phyloP scores from a whole-genome alignment of 23 tunicate species.

The Trididemnum miniatum region DNA sequence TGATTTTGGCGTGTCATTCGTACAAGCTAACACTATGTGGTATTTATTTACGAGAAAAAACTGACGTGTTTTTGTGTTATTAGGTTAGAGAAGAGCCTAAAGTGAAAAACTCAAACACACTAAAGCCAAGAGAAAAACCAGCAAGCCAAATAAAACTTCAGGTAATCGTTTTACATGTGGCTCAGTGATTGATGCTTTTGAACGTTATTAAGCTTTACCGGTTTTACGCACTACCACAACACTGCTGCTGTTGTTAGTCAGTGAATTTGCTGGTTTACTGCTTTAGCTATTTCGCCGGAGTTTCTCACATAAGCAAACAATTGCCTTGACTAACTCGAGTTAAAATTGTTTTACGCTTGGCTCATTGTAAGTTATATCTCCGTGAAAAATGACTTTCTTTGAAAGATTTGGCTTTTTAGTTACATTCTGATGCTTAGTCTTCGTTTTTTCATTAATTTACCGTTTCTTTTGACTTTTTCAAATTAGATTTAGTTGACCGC shows the following conservation, averaged over 20 bases:
- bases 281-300: no score
- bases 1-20: not conserved
- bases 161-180: not conserved
- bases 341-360: not conserved
- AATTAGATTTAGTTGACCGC: no score
- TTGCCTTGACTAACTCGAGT: not conserved
- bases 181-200: no score
- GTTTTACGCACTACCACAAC: no score
- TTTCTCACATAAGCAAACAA: not conserved
- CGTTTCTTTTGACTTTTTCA: no score
- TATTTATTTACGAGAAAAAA: not conserved
- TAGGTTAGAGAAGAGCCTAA: constrained; percentile 24
- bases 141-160: constrained; percentile 10
- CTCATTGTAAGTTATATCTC: not conserved
- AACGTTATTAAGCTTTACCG: no score
- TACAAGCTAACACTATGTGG: not conserved
- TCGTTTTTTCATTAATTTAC: no score
- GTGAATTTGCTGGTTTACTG: no score
- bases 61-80: not conserved
- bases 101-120: not conserved
- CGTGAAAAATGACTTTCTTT: not conserved
- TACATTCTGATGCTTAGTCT: no score
- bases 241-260: no score
- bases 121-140: not conserved
- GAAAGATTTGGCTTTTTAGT: no score